phyloP scores from a whole-genome alignment of 2,797 vertebrate genomes.

The Lutjanus campechanus region DNA sequence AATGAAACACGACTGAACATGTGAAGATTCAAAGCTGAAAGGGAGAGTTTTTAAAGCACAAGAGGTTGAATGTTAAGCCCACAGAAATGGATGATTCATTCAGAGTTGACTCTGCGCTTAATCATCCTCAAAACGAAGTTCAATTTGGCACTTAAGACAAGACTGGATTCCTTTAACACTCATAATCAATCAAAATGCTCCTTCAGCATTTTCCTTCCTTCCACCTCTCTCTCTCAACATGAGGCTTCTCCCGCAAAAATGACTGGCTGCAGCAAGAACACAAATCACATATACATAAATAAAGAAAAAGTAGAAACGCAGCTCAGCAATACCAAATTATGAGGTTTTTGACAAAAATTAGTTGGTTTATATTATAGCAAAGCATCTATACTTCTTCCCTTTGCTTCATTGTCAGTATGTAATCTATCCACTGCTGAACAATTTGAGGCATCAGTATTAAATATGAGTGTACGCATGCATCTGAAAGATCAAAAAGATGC shows the following conservation, averaged over 20 bases:
- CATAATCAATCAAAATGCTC: neutral
- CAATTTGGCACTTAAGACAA: slow-evolving; percentile 30
- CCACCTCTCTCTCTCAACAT: neutral
- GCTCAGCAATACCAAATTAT: neutral
- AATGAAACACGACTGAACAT: slow-evolving; percentile 6
- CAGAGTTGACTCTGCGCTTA: slow-evolving; percentile 4
- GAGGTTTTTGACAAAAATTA: neutral
- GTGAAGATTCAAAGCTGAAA: slow-evolving; percentile 7
- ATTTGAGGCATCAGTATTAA: neutral
- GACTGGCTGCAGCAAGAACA: neutral
- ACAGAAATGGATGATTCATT: slow-evolving; percentile 52
- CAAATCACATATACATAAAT: neutral
- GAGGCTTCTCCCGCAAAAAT: neutral
- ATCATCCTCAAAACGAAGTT: slow-evolving; percentile 34
- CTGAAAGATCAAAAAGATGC: neutral
- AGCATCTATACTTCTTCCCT: neutral
- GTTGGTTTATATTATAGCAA: neutral
- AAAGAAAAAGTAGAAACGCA: neutral
- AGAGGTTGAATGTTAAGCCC: slow-evolving; percentile 9
- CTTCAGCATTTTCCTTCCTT: neutral
- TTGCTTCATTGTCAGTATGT: no score
- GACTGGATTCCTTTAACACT: slow-evolving; percentile 29
- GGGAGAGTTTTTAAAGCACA: slow-evolving; percentile 28
- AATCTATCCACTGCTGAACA: neutral
- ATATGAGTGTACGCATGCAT: neutral